A percentile compares a stretch with the other conserved stretches of the same genome.
These are phyloP conservation scores for Synodontis membranacea DNA, from an alignment of 2,113 vertebrate genomes.

Conservation along the genomic window DNA sequence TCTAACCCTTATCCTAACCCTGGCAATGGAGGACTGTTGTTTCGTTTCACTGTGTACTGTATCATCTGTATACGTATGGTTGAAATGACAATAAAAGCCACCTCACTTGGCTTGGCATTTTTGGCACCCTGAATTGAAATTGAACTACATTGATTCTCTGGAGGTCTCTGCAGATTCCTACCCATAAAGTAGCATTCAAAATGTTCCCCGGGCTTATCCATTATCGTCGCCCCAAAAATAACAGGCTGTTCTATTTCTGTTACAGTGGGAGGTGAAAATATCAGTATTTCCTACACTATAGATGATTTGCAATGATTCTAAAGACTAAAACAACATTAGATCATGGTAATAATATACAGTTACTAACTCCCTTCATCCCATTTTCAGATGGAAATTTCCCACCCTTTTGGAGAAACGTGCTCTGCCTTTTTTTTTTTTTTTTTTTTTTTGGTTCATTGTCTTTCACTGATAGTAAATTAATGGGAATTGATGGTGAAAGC, in stretches of 20 bases:
- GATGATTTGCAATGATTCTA: neutral
- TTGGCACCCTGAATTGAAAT: neutral
- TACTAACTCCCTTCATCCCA: neutral
- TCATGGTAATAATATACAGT: neutral
- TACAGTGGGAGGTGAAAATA: neutral
- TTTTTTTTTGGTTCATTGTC: neutral
- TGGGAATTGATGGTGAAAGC: neutral
- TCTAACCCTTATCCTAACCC: no score
- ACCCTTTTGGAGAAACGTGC: neutral
- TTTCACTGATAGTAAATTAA: neutral
- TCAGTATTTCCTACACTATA: no score
- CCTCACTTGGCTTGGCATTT: no score
- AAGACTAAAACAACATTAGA: neutral
- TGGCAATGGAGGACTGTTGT: no score
- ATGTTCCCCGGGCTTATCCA: neutral
- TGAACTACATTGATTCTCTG: neutral
- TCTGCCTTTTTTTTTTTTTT: neutral
- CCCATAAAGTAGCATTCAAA: neutral
- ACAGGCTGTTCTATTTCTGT: neutral
- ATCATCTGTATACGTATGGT: no score
- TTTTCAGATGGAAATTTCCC: neutral
- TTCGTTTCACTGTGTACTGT: no score
- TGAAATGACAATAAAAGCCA: no score
- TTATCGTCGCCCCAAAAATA: slow-evolving; percentile 1
- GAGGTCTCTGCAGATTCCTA: neutral